Base-by-base conservation (phyloP, 2,113 vertebrate species). In the Ciconia maguari region DNA sequence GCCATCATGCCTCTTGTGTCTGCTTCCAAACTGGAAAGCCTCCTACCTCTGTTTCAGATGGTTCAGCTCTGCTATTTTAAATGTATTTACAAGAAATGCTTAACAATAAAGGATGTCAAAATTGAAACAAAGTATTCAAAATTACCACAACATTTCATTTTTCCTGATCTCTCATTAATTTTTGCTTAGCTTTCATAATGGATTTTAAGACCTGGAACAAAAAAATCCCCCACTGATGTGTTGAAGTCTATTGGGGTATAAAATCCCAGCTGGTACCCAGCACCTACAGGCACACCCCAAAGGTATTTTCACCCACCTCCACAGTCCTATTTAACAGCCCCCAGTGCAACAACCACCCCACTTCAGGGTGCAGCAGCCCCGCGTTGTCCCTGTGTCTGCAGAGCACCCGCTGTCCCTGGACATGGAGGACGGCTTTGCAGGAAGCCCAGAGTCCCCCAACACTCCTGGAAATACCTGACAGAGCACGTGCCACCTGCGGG, bases 371-470 rank as follows among this genome's bases (percentile, higher is more conserved):
- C 65, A 69, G 49, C 49, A 57, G 21, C 62, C 25, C 21, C 2
- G 3, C 1, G 1, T 1, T 34, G 48, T 48, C 64, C 76, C 65
- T n/a, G 42, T 18, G 55, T 22, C 58, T 3, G 5, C 62, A 66
- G 51, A 20, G 62, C 57, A 68, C 52, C 76, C 0, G 1, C 46
- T 71, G 52, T 7, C 27, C 87, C 27, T 0, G 0, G 27, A 20
- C 55, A 44, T 49, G 3, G 30, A 9, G 49, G 54, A 34, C 1
- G 13, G 44, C 52, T 86, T 38, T 66, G 46, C 52, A 41, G 60
- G 29, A 60, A 64, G 58, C 13, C 70, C 49, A 16, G 81, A 26
- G 20, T 38, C 30, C 41, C 24, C 13, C 44, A 44, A 4, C 6
- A 11, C 42, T 51, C 46, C 58, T 79, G 74, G 51, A 11, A 65